These are phyloP conservation scores for Cephus pulcher DNA, from an alignment of 2,888 invertebrate species.

Conservation along the genomic window DNA sequence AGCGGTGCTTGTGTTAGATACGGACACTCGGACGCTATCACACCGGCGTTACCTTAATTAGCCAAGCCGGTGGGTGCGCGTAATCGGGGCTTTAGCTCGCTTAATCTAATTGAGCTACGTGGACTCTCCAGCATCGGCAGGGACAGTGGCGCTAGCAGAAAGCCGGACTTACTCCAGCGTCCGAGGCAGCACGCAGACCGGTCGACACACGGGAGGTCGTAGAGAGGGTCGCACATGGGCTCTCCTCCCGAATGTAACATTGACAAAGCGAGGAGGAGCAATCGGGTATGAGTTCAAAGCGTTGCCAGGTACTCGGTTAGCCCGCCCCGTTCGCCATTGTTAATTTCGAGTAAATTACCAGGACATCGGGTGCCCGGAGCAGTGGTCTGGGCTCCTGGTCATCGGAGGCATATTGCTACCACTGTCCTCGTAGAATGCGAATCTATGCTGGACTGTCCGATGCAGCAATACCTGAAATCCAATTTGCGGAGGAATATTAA, in stretches of 20 bases:
- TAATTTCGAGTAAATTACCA: not conserved
- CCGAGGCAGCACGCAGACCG: not conserved
- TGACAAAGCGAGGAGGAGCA: not conserved
- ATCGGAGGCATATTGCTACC: not conserved
- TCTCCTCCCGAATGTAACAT: not conserved
- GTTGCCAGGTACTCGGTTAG: not conserved
- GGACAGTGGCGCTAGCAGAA: not conserved
- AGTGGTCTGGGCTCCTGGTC: not conserved
- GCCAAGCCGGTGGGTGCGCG: not conserved
- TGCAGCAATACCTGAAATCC: constrained; percentile 11
- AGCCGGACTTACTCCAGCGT: not conserved
- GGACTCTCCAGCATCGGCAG: not conserved
- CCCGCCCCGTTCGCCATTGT: not conserved
- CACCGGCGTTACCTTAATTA: not conserved
- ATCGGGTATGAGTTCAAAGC: not conserved
- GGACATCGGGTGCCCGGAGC: not conserved
- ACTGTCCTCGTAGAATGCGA: not conserved
- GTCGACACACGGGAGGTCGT: not conserved
- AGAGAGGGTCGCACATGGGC: not conserved
- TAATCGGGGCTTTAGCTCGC: not conserved
- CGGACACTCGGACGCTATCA: not conserved
- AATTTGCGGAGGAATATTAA: constrained; percentile 34
- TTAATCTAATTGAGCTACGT: not conserved
- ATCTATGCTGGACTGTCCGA: constrained; percentile 22
- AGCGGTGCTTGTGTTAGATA: not conserved